phyloP scores from a whole-genome alignment of 2,797 vertebrate genomes.

The Pangasius djambal region DNA sequence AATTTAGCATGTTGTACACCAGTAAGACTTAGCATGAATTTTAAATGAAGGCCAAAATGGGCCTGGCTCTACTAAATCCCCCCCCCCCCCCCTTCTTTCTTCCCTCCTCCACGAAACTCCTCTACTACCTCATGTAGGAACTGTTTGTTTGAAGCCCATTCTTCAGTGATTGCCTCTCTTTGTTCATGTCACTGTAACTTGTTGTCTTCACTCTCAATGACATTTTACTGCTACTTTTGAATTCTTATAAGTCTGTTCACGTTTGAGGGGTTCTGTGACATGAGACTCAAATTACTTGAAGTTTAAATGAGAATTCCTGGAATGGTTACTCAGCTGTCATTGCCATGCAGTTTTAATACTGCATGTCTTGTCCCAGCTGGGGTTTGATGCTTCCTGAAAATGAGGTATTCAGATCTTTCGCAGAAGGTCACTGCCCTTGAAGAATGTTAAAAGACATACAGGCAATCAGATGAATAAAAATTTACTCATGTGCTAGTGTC shows the following conservation, averaged over 20 bases:
- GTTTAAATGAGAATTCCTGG: constrained; percentile 30
- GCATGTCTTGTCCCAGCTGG: constrained; percentile 4
- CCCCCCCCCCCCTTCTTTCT: accelerated
- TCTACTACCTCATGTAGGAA: not conserved
- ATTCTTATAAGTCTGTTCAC: constrained; percentile 26
- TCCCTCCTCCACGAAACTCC: not conserved
- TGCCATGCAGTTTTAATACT: constrained; percentile 26
- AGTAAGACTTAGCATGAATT: constrained; percentile 9
- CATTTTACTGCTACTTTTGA: constrained; percentile 28
- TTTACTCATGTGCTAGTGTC: not conserved
- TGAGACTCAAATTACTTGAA: constrained; percentile 26
- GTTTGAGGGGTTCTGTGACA: constrained; percentile 26
- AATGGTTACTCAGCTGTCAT: constrained; percentile 28
- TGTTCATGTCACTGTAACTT: constrained; percentile 2
- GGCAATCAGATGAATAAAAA: not conserved
- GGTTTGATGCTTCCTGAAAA: not conserved
- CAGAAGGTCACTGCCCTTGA: not conserved
- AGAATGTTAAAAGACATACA: not conserved
- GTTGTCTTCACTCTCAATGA: constrained; percentile 4
- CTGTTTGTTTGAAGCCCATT: not conserved
- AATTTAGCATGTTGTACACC: constrained; percentile 22
- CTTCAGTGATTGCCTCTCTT: not conserved
- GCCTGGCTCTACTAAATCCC: not conserved
- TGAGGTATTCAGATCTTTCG: constrained; percentile 3
- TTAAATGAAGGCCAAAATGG: not conserved